Conservation (phyloP, 2,888 invertebrate species). For the Colostygia pectinataria region DNA sequence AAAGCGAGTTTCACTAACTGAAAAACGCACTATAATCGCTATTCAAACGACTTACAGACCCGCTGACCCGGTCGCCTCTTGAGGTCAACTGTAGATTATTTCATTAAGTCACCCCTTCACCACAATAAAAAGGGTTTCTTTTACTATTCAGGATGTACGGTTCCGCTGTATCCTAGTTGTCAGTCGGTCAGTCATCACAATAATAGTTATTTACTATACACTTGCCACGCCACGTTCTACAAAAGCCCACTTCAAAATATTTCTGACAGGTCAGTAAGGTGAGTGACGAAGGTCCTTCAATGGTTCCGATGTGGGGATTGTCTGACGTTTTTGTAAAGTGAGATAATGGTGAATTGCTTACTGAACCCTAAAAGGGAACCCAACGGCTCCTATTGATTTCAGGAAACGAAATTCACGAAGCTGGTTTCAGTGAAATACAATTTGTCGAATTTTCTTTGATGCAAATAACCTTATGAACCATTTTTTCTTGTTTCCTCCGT, state of each 20-base stretch:
- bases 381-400: slow-evolving; percentile 12
- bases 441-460: slow-evolving; percentile 16
- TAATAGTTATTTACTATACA: too few species aligned
- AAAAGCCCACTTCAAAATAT: slow-evolving; percentile 1
- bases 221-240: background rate
- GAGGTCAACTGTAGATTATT: too few species aligned
- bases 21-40: too few species aligned
- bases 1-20: too few species aligned
- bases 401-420: slow-evolving; percentile 18
- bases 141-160: too few species aligned
- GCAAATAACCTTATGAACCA: slow-evolving; percentile 11
- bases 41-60: too few species aligned
- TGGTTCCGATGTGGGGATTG: slow-evolving; percentile 41
- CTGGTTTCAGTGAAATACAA: slow-evolving; percentile 12
- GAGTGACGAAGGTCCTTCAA: slow-evolving; percentile 44
- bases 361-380: slow-evolving; percentile 17
- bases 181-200: too few species aligned
- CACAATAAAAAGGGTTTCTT: too few species aligned
- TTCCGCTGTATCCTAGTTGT: too few species aligned
- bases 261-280: background rate
- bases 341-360: slow-evolving; percentile 36
- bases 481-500: slow-evolving; percentile 7
- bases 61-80: too few species aligned
- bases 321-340: slow-evolving; percentile 50
- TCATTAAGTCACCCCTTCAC: too few species aligned